phyloP scores from a whole-genome alignment of 2,888 invertebrate species.

The Syritta pipiens region DNA sequence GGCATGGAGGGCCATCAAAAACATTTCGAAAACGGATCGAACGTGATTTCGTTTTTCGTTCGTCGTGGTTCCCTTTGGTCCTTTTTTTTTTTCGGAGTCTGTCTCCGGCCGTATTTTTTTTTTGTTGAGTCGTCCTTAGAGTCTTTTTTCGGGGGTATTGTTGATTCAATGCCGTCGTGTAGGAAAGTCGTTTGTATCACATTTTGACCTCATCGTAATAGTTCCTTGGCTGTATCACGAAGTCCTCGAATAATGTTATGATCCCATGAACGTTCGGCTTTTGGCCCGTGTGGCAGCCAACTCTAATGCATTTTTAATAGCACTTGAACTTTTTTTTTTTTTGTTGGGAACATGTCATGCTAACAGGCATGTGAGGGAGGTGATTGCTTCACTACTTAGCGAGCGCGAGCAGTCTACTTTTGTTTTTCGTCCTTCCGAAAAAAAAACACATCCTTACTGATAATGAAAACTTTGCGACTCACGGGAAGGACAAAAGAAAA shows the following conservation, averaged over 20 bases:
- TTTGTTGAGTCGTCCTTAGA: slow-evolving; percentile 17
- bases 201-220: slow-evolving; percentile 60
- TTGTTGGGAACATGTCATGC: slow-evolving; percentile 67
- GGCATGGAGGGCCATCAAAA: slow-evolving; percentile 49
- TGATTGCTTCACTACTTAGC: slow-evolving; percentile 50
- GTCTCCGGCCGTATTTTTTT: background rate
- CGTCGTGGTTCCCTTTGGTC: slow-evolving; percentile 20
- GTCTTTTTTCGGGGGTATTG: background rate
- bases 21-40: slow-evolving; percentile 55
- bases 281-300: slow-evolving; percentile 11
- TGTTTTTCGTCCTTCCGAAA: background rate
- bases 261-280: slow-evolving; percentile 45
- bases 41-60: slow-evolving; percentile 49
- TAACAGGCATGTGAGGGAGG: slow-evolving; percentile 34
- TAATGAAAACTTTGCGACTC: slow-evolving; percentile 44
- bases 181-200: slow-evolving; percentile 50
- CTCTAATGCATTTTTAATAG: slow-evolving; percentile 69
- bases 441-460: slow-evolving; percentile 40
- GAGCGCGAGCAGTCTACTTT: slow-evolving; percentile 28
- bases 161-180: slow-evolving; percentile 47
- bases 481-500: background rate
- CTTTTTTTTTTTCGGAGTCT: slow-evolving; percentile 15
- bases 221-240: slow-evolving; percentile 32
- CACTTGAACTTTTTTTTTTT: slow-evolving; percentile 67
- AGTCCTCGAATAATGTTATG: slow-evolving; percentile 48